A percentile compares a stretch with the other conserved stretches of the same genome.
phyloP scores from a whole-genome alignment of 2,113 vertebrate species.

The Argyrosomus japonicus region DNA sequence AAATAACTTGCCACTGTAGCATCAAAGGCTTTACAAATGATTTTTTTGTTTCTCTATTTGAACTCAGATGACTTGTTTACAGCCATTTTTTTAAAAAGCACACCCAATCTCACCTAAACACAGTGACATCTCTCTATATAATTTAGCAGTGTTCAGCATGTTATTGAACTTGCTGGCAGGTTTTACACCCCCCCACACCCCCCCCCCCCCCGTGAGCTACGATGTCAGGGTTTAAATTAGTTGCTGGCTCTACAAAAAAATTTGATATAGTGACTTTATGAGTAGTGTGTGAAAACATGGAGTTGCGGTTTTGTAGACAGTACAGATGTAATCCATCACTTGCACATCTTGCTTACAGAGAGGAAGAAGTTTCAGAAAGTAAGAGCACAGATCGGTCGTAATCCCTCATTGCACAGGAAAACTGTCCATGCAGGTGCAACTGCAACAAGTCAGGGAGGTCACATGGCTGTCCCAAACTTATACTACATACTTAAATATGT shows the following conservation, averaged over 20 bases:
- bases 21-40: conserved; percentile 23
- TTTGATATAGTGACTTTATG: conserved; percentile 51
- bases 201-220: background rate
- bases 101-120: conserved; percentile 9
- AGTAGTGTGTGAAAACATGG: conserved; percentile 37
- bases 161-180: conserved; percentile 27
- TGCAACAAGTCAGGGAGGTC: background rate
- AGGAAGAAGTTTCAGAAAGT: background rate
- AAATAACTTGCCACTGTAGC: background rate
- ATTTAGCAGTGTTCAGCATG: conserved; percentile 38
- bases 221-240: conserved; percentile 45
- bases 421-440: background rate
- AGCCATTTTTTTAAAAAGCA: conserved; percentile 10
- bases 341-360: conserved; percentile 12
- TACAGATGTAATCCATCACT: conserved; percentile 47
- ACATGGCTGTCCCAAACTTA: background rate
- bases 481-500: background rate
- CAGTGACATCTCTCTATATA: conserved; percentile 19
- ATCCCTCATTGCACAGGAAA: background rate
- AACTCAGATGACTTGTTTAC: background rate
- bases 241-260: conserved; percentile 52
- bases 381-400: background rate
- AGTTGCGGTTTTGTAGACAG: conserved; percentile 27
- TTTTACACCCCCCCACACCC: conserved; percentile 4
- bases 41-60: background rate